Conservation (phyloP, 2,113 vertebrate species). For the Diglossa brunneiventris region DNA sequence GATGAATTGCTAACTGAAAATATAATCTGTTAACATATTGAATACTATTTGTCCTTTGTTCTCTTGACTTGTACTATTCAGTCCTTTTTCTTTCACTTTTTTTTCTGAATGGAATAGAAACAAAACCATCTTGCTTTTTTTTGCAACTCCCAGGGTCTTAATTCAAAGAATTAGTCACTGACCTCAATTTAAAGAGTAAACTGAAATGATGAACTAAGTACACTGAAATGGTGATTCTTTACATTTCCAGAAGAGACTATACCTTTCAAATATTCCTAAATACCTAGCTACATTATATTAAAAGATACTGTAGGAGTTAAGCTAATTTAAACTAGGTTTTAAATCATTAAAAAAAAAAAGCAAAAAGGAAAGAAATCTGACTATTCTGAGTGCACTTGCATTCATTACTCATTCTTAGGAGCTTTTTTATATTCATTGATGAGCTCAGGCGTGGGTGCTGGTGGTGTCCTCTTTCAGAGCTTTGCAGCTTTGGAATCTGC, state of each 20-base stretch:
- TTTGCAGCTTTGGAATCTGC: constrained; percentile 29
- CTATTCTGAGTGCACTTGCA: not conserved
- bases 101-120: constrained; percentile 16
- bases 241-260: not conserved
- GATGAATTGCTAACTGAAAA: not conserved
- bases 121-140: not conserved
- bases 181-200: not conserved
- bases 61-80: not conserved
- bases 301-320: not conserved
- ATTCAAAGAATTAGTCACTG: constrained; percentile 28
- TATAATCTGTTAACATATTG: not conserved
- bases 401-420: constrained; percentile 40
- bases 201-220: not conserved
- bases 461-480: not conserved
- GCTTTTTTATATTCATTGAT: constrained; percentile 45
- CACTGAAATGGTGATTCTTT: not conserved
- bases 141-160: not conserved
- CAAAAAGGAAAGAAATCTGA: not conserved
- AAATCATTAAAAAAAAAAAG: not conserved
- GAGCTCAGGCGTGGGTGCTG: constrained; percentile 9
- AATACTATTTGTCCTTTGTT: not conserved
- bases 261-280: not conserved
- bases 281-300: not conserved
- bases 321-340: not conserved
- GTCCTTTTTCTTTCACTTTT: not conserved